Evolutionary conservation across 2,797 vertebrate species (phyloP), one percentile per base, ranked within the genome.

Genomic region (Tadarida brasiliensis): DNA sequence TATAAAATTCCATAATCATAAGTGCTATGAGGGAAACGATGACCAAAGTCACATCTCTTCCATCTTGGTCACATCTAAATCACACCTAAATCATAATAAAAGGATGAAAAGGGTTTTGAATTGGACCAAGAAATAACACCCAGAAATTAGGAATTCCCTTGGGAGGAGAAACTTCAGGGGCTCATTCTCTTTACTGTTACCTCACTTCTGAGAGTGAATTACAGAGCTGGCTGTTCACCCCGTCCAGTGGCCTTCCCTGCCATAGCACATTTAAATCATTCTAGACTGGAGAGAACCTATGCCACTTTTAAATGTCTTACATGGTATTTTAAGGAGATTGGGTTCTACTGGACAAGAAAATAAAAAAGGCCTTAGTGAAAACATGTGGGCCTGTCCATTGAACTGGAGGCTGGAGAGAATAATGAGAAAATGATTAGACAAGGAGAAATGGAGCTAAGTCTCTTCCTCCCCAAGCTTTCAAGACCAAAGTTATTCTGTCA

Each of bases 381-480:
- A 82, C 28, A 86, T 54, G 11, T 78, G 14, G 30, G 22, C 11
- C 49, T 86, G 15, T 67, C 57, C 76, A 51, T 19, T 87, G 12
- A 92, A 89, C 5, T 28, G 15, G 26, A 65, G 2, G 49, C 28
- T 44, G 89, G 10, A 83, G 28, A 93, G 14, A 91, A 92, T 19
- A 94, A 88, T 56, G 35, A 92, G n/a, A 85, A 96, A 92, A 82
- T 39, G n/a, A 86, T 59, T 17, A 68, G 33, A 80, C 15, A 87
- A 91, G 59, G 54, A 93, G 9, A n/a, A 76, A 71, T 49, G 26
- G 20, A 91, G 6, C 11, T 33, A 81, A 54, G 15, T 59, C 11
- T 90, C 44, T 74, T 81, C 28, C 19, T 81, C 54, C 39, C 24
- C 12, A 93, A 70, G 54, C 12, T 87, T 82, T 91, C 54, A 91